These are phyloP conservation scores for Hylyphantes graminicola DNA, from an alignment of 1,140 invertebrate species.

Conservation along the genomic window DNA sequence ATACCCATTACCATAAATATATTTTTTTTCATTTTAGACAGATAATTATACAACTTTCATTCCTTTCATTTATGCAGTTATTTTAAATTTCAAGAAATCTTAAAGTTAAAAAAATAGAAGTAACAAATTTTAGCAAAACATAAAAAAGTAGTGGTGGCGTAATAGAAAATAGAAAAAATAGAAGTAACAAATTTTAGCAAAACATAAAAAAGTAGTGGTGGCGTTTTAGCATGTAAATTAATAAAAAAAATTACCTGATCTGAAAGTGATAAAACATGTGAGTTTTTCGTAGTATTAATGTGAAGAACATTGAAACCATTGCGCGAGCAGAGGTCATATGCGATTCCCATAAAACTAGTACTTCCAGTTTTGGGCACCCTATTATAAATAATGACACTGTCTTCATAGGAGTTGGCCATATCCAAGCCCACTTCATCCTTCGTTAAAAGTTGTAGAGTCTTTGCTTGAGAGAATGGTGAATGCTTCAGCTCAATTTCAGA, in stretches of 20 bases:
- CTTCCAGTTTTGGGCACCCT: conserved; percentile 99
- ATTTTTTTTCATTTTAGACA: too few relatives aligned
- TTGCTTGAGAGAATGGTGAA: conserved; percentile 25
- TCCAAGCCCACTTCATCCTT: conserved; percentile 26
- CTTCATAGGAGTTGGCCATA: conserved; percentile 64
- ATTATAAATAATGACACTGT: conserved; percentile 89
- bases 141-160: too few relatives aligned
- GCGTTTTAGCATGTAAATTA: conserved; percentile 53
- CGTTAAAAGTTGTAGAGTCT: conserved; percentile 35
- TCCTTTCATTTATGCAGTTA: too few relatives aligned
- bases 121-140: too few relatives aligned
- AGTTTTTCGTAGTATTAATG: conserved; percentile 96
- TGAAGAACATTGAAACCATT: conserved; percentile 96
- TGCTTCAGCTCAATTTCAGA: conserved; percentile 46
- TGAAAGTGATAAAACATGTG: conserved; percentile 88
- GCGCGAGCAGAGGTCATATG: conserved; percentile 92
- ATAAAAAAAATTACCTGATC: conserved; percentile 80
- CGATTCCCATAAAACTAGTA: conserved; percentile 96
- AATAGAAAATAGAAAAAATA: too few relatives aligned
- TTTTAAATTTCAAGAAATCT: too few relatives aligned
- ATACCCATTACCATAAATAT: too few relatives aligned
- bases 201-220: conserved; percentile 35
- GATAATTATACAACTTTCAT: too few relatives aligned
- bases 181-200: too few relatives aligned
- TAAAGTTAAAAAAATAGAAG: too few relatives aligned